Conservation (phyloP, 2,113 vertebrate species). For the Porphyrio hochstetteri region DNA sequence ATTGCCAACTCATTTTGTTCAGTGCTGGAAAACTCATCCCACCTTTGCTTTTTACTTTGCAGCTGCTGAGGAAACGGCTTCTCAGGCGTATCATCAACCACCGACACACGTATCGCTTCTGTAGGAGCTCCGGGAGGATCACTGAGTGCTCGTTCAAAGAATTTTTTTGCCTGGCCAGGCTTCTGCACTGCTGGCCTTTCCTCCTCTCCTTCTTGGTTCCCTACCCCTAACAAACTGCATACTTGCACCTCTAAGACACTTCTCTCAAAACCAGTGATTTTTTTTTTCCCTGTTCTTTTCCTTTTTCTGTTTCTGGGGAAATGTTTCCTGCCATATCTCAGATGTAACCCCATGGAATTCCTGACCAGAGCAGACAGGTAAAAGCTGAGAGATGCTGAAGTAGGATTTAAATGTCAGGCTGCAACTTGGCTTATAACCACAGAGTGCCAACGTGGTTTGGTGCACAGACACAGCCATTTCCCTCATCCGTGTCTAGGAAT, state of each 20-base stretch:
- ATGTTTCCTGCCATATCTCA: background rate
- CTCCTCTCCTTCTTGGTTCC: background rate
- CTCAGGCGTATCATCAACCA: background rate
- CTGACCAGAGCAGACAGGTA: background rate
- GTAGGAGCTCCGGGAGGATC: background rate
- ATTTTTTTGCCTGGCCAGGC: background rate
- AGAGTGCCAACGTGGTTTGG: fast-evolving
- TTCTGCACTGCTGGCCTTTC: background rate
- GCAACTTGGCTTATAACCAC: background rate
- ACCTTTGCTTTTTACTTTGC: background rate
- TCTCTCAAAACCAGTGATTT: background rate
- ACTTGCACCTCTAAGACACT: background rate
- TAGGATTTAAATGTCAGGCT: background rate
- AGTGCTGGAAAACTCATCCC: background rate
- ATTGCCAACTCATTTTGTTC: background rate
- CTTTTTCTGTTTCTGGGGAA: background rate
- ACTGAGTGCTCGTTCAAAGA: background rate
- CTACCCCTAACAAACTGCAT: background rate
- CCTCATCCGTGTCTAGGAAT: background rate
- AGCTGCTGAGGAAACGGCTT: background rate
- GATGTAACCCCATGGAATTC: background rate
- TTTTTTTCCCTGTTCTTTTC: fast-evolving
- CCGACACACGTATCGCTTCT: fast-evolving
- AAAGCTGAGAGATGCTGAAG: background rate
- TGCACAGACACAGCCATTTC: background rate